These are phyloP conservation scores for Cerceris rybyensis DNA, from an alignment of 2,888 invertebrate genomes.

Conservation along the genomic window DNA sequence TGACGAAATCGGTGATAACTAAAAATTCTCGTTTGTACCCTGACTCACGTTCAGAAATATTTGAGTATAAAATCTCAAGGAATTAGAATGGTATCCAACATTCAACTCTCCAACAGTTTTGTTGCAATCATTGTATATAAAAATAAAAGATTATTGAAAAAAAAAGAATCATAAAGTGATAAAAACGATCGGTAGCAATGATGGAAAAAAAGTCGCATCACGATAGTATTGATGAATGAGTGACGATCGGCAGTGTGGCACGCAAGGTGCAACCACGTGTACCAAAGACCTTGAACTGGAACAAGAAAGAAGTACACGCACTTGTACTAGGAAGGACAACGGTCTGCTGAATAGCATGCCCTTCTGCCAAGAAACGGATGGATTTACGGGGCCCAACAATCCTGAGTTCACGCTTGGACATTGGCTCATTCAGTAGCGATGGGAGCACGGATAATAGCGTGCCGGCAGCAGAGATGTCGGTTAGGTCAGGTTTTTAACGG, in stretches of 20 bases:
- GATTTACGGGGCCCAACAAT: slow-evolving; percentile 56
- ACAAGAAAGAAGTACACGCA: slow-evolving; percentile 36
- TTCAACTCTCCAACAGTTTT: no score
- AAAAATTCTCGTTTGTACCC: no score
- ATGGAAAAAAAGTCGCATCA: neutral
- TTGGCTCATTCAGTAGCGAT: slow-evolving; percentile 60
- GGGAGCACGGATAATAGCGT: slow-evolving; percentile 69
- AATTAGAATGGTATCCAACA: no score
- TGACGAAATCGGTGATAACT: no score
- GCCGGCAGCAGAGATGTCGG: slow-evolving; percentile 68
- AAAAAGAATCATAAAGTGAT: neutral
- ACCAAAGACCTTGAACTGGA: slow-evolving; percentile 42
- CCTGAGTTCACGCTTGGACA: slow-evolving; percentile 44
- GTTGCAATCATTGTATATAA: no score
- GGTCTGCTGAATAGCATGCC: slow-evolving; percentile 55
- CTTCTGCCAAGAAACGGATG: slow-evolving; percentile 40
- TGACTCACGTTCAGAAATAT: no score
- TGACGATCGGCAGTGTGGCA: neutral
- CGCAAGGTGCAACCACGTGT: slow-evolving; percentile 30
- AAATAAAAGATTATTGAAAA: neutral
- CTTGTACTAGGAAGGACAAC: slow-evolving; percentile 49
- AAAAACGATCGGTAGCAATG: neutral
- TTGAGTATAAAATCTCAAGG: no score
- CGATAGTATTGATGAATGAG: neutral
- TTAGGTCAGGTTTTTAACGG: slow-evolving; percentile 79